A percentile compares a stretch with the other conserved stretches of the same genome.
These are phyloP conservation scores for Masnerella sp. DNA, from an alignment of 2,888 invertebrate species.

Conservation along the genomic window DNA sequence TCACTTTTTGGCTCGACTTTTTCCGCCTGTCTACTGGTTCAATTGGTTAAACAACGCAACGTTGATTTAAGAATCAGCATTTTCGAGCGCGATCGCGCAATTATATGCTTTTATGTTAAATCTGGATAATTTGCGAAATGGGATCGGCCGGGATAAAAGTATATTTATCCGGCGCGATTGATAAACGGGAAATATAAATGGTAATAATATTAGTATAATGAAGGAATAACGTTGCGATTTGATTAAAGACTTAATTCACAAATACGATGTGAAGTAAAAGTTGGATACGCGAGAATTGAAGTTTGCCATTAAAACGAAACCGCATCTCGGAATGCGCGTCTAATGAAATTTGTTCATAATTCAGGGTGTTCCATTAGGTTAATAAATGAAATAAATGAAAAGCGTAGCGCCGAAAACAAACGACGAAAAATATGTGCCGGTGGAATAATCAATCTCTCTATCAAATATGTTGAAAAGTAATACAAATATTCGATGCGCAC, in stretches of 20 bases:
- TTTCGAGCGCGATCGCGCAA: no score
- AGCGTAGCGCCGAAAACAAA: conserved; percentile 19
- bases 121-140: no score
- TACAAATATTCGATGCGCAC: conserved; percentile 27
- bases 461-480: conserved; percentile 39
- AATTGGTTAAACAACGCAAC: no score
- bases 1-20: no score
- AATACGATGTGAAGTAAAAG: conserved; percentile 21
- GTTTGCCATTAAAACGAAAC: conserved; percentile 23
- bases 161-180: no score
- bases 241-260: conserved; percentile 27
- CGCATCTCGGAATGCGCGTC: conserved; percentile 9
- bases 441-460: conserved; percentile 34
- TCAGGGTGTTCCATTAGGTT: conserved; percentile 29
- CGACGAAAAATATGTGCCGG: neutral
- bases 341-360: conserved; percentile 30
- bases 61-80: no score
- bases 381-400: conserved; percentile 36
- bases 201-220: neutral
- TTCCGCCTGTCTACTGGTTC: no score
- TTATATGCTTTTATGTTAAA: no score
- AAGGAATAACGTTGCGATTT: conserved; percentile 9
- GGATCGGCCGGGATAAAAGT: no score
- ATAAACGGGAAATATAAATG: no score
- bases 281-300: conserved; percentile 16